These are phyloP conservation scores for Spatulosminthurus flaviceps DNA, from an alignment of 2,888 invertebrate species.

Conservation along the genomic window DNA sequence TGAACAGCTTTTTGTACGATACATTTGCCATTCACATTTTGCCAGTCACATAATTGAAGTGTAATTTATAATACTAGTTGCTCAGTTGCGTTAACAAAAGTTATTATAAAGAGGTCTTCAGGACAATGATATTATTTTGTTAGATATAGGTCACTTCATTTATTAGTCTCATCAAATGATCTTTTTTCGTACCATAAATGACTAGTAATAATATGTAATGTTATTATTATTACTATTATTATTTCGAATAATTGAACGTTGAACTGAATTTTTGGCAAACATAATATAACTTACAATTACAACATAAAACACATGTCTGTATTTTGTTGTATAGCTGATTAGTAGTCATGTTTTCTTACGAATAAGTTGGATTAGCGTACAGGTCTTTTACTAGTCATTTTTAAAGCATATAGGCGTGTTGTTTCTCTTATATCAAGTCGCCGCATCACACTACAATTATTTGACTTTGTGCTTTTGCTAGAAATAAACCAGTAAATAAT, in stretches of 20 bases:
- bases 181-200: conserved; percentile 26
- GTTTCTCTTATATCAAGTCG: conserved; percentile 10
- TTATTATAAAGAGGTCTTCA: not conserved
- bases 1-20: conserved; percentile 1
- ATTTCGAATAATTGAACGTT: not conserved
- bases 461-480: conserved; percentile 15
- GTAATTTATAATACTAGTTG: not conserved
- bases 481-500: conserved; percentile 1
- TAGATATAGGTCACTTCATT: not conserved
- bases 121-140: conserved; percentile 20
- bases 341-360: not conserved
- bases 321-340: not conserved
- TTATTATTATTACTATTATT: not conserved
- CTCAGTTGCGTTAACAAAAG: not conserved
- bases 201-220: too few relatives aligned
- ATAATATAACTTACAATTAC: not conserved
- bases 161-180: conserved; percentile 9
- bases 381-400: conserved; percentile 21
- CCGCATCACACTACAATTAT: conserved; percentile 3
- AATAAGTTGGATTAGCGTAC: conserved; percentile 1
- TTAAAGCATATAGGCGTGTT: not conserved
- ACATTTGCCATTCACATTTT: not conserved
- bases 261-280: not conserved
- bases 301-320: not conserved
- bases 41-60: not conserved